phyloP scores from a whole-genome alignment of 2,113 vertebrate species.

The Scolopax mira region DNA sequence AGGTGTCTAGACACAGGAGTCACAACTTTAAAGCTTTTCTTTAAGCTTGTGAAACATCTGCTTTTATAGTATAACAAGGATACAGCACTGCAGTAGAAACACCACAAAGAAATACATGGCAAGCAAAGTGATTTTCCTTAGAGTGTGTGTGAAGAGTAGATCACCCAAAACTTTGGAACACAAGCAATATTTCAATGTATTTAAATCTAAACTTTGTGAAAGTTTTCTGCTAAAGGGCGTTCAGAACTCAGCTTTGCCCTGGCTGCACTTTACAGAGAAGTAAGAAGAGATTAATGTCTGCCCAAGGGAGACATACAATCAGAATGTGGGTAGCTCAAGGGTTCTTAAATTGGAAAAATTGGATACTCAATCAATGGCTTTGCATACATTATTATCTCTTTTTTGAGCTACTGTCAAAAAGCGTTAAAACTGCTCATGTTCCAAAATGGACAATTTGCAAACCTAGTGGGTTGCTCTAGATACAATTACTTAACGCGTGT shows the following conservation, averaged over 20 bases:
- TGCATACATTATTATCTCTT: neutral
- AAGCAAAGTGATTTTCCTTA: neutral
- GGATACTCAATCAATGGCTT: neutral
- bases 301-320: neutral
- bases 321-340: neutral
- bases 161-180: neutral
- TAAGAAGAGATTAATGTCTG: neutral
- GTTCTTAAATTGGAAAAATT: neutral
- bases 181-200: neutral
- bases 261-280: neutral
- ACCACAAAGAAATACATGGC: neutral
- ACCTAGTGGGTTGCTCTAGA: neutral
- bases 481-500: neutral
- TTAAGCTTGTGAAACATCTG: neutral
- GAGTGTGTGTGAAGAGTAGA: neutral
- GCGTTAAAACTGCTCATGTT: neutral
- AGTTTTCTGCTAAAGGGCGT: neutral
- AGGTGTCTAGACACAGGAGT: neutral
- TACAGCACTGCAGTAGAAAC: neutral
- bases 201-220: neutral
- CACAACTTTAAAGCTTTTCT: neutral
- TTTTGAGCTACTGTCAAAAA: neutral
- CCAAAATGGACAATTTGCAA: neutral
- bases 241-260: neutral
- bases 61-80: neutral